Evolutionary conservation across 2,797 vertebrate species (phyloP).

Genomic region (Diglossa cyanea): DNA sequence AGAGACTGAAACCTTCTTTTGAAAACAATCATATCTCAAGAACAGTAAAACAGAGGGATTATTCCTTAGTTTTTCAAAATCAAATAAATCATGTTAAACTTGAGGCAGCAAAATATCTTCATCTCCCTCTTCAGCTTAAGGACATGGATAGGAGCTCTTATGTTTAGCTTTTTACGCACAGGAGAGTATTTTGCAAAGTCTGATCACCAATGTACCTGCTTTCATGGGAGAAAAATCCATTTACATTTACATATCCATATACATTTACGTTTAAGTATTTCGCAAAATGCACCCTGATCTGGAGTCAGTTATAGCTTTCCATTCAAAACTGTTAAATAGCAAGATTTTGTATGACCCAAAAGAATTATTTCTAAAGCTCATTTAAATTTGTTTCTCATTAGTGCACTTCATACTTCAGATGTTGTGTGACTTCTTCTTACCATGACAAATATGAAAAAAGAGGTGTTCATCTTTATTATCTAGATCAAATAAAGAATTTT

Average conservation of each 20-base stretch:
- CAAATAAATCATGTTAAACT: neutral
- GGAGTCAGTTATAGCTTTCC: neutral
- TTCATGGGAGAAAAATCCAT: neutral
- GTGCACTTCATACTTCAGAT: neutral
- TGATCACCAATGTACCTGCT: neutral
- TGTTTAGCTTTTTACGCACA: neutral
- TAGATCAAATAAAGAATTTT: neutral
- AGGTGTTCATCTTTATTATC: neutral
- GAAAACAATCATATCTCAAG: neutral
- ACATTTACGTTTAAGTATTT: neutral
- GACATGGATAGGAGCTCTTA: neutral
- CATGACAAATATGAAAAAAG: neutral
- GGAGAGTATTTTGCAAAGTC: neutral
- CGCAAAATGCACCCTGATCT: neutral
- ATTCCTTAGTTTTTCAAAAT: neutral
- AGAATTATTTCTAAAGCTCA: neutral
- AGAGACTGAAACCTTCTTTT: neutral
- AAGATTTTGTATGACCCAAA: neutral
- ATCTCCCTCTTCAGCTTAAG: neutral
- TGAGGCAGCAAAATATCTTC: neutral
- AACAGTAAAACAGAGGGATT: neutral
- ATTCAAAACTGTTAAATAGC: neutral
- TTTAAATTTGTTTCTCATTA: neutral
- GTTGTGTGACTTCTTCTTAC: neutral
- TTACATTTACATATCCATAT: neutral